Evolutionary conservation across 2,888 invertebrate species (phyloP).

Genomic region (Epistrophe grossulariae): DNA sequence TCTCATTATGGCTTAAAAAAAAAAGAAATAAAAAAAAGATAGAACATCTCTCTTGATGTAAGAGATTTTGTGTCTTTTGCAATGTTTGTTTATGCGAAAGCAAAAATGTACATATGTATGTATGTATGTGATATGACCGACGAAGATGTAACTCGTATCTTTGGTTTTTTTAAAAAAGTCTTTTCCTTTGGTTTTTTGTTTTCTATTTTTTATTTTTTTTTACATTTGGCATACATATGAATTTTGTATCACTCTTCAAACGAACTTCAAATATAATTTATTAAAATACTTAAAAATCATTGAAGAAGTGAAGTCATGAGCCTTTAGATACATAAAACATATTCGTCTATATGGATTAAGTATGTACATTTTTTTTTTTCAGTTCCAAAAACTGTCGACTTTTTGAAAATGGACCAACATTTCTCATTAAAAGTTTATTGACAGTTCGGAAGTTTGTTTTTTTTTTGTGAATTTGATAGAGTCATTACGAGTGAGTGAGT

Average conservation of each 20-base stretch:
- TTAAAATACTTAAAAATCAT: constrained; percentile 15
- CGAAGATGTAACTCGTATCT: not conserved
- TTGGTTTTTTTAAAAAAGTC: not conserved
- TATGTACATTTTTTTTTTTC: not conserved
- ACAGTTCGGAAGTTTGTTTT: not conserved
- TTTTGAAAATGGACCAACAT: not conserved
- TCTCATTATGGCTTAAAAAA: constrained; percentile 54
- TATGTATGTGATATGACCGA: not conserved
- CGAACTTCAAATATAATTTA: constrained; percentile 1
- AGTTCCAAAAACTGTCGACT: not conserved
- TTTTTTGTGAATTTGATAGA: not conserved
- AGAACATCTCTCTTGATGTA: constrained; percentile 7
- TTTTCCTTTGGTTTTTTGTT: not conserved
- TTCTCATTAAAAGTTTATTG: constrained; percentile 6
- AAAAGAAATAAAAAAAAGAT: not conserved
- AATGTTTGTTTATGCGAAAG: constrained; percentile 58
- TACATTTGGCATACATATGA: constrained; percentile 42
- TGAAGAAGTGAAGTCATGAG: constrained; percentile 6
- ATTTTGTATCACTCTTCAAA: constrained; percentile 54
- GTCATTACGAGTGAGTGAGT: not conserved
- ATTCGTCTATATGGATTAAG: not conserved
- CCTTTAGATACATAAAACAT: not conserved
- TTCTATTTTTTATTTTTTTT: not conserved
- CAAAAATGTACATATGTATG: constrained; percentile 7
- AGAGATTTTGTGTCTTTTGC: not conserved